Percentiles rank a stretch among this genome's conserved stretches.
Evolutionary conservation across 2,113 vertebrate species (phyloP).

Genomic region (Callipepla californica): DNA sequence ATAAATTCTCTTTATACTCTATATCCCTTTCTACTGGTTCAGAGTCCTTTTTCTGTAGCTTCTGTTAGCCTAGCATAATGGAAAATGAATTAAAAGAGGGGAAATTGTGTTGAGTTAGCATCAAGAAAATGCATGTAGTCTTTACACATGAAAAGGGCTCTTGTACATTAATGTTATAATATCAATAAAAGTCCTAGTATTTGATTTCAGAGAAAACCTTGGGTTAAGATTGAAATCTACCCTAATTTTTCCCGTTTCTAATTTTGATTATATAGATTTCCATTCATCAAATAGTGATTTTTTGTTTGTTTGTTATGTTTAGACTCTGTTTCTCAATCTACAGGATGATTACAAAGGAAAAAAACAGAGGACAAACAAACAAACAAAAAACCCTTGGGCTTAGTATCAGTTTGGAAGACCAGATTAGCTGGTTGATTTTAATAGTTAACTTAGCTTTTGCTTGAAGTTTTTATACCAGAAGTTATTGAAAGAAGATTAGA

Average conservation of each 20-base stretch:
- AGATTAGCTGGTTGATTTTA: not conserved
- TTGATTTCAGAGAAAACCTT: not conserved
- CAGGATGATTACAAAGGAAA: not conserved
- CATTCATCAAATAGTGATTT: rapidly evolving
- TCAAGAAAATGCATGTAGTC: not conserved
- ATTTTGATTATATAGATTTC: not conserved
- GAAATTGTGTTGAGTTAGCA: not conserved
- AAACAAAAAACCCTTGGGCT: too few species aligned
- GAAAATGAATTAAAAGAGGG: not conserved
- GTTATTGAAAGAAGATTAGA: not conserved
- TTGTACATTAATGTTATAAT: not conserved
- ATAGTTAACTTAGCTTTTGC: not conserved
- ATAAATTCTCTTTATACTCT: not conserved
- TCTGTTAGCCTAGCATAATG: not conserved
- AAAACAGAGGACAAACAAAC: too few species aligned
- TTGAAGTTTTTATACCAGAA: not conserved
- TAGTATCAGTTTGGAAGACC: not conserved
- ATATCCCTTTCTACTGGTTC: not conserved
- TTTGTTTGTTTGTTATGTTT: not conserved
- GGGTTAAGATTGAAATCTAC: not conserved
- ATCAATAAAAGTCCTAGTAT: not conserved
- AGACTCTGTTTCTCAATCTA: not conserved
- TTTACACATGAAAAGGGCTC: not conserved
- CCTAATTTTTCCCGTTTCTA: not conserved
- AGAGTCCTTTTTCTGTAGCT: not conserved